Evolutionary conservation across 2,888 invertebrate species (phyloP), one percentile per base, ranked within the genome.

Genomic region (Cantharis lateralis): DNA sequence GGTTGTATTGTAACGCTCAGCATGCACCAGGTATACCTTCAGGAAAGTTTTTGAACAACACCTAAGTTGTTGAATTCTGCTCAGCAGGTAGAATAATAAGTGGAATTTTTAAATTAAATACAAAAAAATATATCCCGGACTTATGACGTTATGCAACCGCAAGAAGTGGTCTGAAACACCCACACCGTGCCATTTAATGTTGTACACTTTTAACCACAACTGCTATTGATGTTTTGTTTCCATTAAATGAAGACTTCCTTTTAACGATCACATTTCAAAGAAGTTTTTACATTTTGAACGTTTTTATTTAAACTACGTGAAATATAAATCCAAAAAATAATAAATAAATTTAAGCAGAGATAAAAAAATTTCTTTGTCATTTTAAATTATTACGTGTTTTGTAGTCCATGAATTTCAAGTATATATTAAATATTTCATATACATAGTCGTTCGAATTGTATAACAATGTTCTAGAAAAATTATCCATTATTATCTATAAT

Each of bases 1-100:
- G 81, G 82, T 80, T 82, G 81, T 81, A 82, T 82, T 82, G 82
- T 82, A 81, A 77, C 71, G 78, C 80, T 64, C 82, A 81, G 81
- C 81, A 74, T 81, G 81, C 71, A 48, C 48, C 9, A 48, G 48
- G 48, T 48, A 48, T 48, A 48, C 48, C 48, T 48, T 48, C 48
- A 48, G 48, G 9, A 48, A 48, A 48, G 48, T 48, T 48, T 48
- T 48, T 48, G 48, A 48, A 48, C n/a, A n/a, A 48, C 48, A n/a
- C 48, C 48, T 48, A 7, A 48, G 48, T 48, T 48, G 48, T 48
- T 48, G 48, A 48, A 48, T 48, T 48, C 48, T 48, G n/a, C 48
- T 48, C 48, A 48, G 48, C 48, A 48, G 48, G 48, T 48, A 48
- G 48, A 48, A 48, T 48, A 48, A 48, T 48, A n/a, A 48, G 48